Base-by-base conservation (phyloP, 2,113 vertebrate genomes). In the Oryzias woworae region DNA sequence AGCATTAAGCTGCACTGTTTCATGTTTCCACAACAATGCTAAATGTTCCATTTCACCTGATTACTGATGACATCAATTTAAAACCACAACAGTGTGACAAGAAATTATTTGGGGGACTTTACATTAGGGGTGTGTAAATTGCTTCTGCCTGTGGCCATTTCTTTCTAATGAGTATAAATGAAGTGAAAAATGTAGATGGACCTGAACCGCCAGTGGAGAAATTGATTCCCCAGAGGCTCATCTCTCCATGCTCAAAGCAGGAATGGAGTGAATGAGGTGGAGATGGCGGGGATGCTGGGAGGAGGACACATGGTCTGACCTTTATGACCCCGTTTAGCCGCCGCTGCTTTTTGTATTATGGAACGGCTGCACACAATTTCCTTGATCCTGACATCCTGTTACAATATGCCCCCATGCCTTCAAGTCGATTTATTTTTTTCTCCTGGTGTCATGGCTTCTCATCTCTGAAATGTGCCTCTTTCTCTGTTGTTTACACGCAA, bases 141-240 rank as follows among this genome's bases (percentile, higher is more conserved):
- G 80, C 77, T 62, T 81, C 71, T 73, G 78, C 77, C 81, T 68
- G 69, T 51, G 73, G 82, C 76, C 76, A 75, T 85, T 80, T 83
- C 71, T 75, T 62, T 61, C 69, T 86, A 88, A 88, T 84, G 81
- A 88, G 84, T 63, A 80, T 78, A 88, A 88, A 88, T 89, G 68
- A 88, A 81, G 66, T 86, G 83, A 80, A 85, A 90, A 86, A 88
- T 82, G 84, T 77, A 85, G 83, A 83, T 67, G 61, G 82, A 81
- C 60, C 78, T 41, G 78, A 75, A 50, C 48, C 48, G 31, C 49
- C 42, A 41, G 53, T 58, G 73, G 56, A 84, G 71, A 83, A 86
- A 85, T 80, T 86, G 86, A 87, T 88, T 83, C 73, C 63, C 75
- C 75, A 46, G 69, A 44, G 63, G 58, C 56, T 83, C 79, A 80